Percentiles rank a stretch among this genome's conserved stretches.
phyloP scores from a whole-genome alignment of 2,888 invertebrate species.

The Scelioninae gen. 1 region DNA sequence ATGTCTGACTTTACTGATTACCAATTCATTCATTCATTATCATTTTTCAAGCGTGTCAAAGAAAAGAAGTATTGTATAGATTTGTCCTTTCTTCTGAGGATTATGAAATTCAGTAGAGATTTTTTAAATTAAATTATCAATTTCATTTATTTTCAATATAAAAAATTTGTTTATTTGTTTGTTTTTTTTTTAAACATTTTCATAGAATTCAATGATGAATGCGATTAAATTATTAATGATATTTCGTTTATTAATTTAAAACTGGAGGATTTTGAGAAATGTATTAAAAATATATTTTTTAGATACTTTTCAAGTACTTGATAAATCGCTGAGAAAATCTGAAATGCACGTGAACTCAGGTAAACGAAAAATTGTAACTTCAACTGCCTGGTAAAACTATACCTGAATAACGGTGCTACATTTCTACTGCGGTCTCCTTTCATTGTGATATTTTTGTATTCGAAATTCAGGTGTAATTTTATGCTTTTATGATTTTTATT shows the following conservation, averaged over 20 bases:
- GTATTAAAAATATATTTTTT: neutral
- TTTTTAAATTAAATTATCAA: no score
- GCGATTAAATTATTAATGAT: no score
- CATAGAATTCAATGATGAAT: no score
- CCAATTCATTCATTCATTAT: constrained; percentile 9
- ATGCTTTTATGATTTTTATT: no score
- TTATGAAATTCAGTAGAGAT: no score
- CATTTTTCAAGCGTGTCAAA: neutral
- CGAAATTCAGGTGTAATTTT: no score
- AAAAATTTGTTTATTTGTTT: no score
- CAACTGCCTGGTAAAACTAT: constrained; percentile 7
- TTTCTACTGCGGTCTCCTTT: constrained; percentile 19
- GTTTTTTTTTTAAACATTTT: no score
- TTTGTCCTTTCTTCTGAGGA: neutral
- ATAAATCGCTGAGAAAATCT: neutral
- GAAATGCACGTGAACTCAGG: neutral
- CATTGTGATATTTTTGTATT: constrained; percentile 1
- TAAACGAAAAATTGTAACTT: constrained; percentile 31
- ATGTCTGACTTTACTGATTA: constrained; percentile 19
- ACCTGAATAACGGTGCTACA: constrained; percentile 28
- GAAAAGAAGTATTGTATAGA: neutral
- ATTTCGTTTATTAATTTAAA: no score
- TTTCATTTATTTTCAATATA: no score
- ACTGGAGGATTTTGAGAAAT: neutral
- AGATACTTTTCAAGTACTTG: neutral